Evolutionary conservation across 1,140 invertebrate species (phyloP), one percentile per base, ranked within the genome.

Genomic region (Augochlora pura): DNA sequence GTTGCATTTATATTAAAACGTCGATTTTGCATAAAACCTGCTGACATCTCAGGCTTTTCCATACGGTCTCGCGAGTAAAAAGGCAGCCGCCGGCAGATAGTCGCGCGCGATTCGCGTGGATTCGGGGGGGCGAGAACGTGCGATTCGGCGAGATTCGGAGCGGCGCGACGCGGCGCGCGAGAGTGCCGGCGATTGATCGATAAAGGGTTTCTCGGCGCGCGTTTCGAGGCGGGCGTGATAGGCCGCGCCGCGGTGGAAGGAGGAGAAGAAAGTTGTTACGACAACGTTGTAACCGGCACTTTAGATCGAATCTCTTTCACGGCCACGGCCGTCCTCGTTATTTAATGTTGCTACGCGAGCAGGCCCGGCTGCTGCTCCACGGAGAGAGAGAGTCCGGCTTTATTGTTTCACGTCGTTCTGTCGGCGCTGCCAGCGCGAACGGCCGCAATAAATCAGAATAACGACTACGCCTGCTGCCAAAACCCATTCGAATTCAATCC

Each of bases 281-380:
- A 85, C 85, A 86, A 80, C 80, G 79, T 81, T 77, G 80, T 84
- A 86, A 85, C 87, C 71, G 84, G 84, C 82, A 88, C 77, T 87
- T 89, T 83, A 84, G 81, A 86, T 88, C 74, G 77, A 72, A 85
- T 84, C 83, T 77, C 73, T 85, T 81, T 83, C 86, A 83, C 81
- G 79, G 64, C 39, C 81, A 79, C 62, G 80, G 76, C 80, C 86
- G 81, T 80, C 82, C 82, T 87, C 82, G 83, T 88, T 88, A 84
- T 85, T 88, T 79, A 70, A 82, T 63, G 78, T 83, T 83, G 74
- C 78, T 81, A 77, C 73, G 65, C 77, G 68, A 49, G 38, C 5
- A 46, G 42, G 10, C 42, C 42, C 42, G 42, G 10, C 14, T n/a
- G n/a, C n/a, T n/a, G 39, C 42, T 21, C 16, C 16, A n/a, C n/a